Evolutionary conservation across 2,888 invertebrate genomes (phyloP).

Genomic region (Gari tellinella): DNA sequence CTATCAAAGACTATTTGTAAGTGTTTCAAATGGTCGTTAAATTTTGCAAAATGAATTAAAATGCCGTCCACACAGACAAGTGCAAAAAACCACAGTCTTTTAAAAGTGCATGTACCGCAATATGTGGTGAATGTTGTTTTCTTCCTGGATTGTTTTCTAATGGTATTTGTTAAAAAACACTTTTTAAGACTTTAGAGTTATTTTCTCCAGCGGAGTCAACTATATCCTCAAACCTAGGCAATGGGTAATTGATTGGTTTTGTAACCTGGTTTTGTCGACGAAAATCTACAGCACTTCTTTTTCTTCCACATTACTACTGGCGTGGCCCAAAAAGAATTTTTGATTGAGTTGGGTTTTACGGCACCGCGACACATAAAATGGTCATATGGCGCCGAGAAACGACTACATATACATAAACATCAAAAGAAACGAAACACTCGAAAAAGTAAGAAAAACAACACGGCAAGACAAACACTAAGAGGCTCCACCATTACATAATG

Average conservation of each 20-base stretch:
- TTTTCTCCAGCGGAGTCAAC: constrained; percentile 34
- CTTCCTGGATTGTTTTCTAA: constrained; percentile 24
- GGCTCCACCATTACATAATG: too few species aligned
- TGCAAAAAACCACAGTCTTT: constrained; percentile 32
- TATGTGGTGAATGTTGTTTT: constrained; percentile 42
- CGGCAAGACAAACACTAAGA: too few species aligned
- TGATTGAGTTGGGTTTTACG: too few species aligned
- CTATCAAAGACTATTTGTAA: constrained; percentile 35
- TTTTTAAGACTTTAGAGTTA: constrained; percentile 24
- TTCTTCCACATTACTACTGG: constrained; percentile 57
- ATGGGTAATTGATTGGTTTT: constrained; percentile 40
- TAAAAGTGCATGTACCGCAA: constrained; percentile 26
- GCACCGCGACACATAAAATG: too few species aligned
- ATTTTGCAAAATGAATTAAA: constrained; percentile 28
- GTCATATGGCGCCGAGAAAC: too few species aligned
- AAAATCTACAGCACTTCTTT: constrained; percentile 57
- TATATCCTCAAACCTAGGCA: constrained; percentile 46
- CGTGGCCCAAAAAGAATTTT: constrained; percentile 42
- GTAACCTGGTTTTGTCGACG: constrained; percentile 28
- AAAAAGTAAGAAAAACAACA: too few species aligned
- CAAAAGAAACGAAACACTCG: too few species aligned
- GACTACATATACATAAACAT: too few species aligned
- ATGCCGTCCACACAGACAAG: constrained; percentile 64
- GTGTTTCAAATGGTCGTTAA: constrained; percentile 32
- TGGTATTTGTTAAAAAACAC: constrained; percentile 40